Percentiles rank a stretch among this genome's conserved stretches.
Evolutionary conservation across 2,113 vertebrate species (phyloP).

Genomic region (Cettia cetti): DNA sequence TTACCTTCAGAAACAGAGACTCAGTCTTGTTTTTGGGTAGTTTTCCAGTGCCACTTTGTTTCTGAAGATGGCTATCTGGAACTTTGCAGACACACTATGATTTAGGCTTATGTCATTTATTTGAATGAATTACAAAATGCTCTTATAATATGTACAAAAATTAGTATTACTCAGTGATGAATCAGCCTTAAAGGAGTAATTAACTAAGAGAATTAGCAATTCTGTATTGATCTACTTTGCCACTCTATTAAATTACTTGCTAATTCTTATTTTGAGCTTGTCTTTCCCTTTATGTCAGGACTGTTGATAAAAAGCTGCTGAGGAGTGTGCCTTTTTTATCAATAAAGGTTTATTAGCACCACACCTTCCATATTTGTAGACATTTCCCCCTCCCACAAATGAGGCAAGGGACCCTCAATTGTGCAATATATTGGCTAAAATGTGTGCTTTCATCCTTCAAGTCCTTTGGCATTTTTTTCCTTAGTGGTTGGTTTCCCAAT

Average conservation of each 20-base stretch:
- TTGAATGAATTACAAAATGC: neutral
- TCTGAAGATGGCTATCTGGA: neutral
- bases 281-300: neutral
- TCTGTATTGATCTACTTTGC: conserved; percentile 8
- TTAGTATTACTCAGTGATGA: neutral
- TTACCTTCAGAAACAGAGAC: neutral
- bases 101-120: neutral
- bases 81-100: neutral
- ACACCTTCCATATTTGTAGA: neutral
- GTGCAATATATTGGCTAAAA: neutral
- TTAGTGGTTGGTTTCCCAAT: neutral
- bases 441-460: neutral
- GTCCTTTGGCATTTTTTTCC: neutral
- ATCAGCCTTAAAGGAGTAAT: neutral
- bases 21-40: neutral
- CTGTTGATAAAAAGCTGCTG: neutral
- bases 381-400: neutral
- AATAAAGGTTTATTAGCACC: neutral
- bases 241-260: neutral
- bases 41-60: neutral
- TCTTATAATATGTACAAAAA: neutral
- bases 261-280: conserved; percentile 12
- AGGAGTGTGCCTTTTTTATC: neutral
- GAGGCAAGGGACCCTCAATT: neutral
- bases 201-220: conserved; percentile 28